Conservation (phyloP, 1,140 invertebrate species). For the Procambarus clarkii region DNA sequence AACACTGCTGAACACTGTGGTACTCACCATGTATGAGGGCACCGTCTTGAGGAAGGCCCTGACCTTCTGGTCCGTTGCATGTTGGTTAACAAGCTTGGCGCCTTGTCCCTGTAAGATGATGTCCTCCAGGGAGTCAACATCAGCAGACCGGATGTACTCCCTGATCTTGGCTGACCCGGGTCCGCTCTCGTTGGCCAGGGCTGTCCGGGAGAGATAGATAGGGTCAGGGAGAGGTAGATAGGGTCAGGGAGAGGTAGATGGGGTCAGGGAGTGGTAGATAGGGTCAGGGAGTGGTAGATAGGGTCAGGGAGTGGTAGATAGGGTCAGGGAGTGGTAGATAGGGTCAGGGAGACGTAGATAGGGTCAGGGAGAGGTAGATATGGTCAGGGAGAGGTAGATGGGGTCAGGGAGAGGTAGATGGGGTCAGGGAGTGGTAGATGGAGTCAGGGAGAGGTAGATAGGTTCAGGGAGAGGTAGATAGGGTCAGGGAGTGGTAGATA, state of each 20-base stretch:
- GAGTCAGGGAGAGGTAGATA: not conserved
- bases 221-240: not conserved
- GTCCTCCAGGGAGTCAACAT: conserved; percentile 87
- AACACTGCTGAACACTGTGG: not conserved
- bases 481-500: too few species aligned
- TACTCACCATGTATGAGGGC: conserved; percentile 88
- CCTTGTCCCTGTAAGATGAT: conserved; percentile 92
- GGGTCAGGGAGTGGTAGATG: too few species aligned
- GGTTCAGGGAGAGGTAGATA: not conserved
- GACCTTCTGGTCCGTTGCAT: conserved; percentile 87
- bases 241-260: not conserved
- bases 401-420: not conserved
- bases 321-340: not conserved
- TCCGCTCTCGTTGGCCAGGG: conserved; percentile 72
- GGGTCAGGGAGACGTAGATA: not conserved
- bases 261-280: not conserved
- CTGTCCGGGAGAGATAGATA: not conserved
- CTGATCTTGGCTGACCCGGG: conserved; percentile 82
- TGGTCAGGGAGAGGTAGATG: too few species aligned
- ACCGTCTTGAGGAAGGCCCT: conserved; percentile 89
- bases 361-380: not conserved
- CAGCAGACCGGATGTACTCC: conserved; percentile 93
- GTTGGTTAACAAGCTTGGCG: conserved; percentile 85
- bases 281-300: not conserved
- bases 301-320: not conserved